A percentile compares a stretch with the other conserved stretches of the same genome.
Evolutionary conservation across 2,113 vertebrate species (phyloP).

Genomic region (Hydrochoerus hydrochaeris): DNA sequence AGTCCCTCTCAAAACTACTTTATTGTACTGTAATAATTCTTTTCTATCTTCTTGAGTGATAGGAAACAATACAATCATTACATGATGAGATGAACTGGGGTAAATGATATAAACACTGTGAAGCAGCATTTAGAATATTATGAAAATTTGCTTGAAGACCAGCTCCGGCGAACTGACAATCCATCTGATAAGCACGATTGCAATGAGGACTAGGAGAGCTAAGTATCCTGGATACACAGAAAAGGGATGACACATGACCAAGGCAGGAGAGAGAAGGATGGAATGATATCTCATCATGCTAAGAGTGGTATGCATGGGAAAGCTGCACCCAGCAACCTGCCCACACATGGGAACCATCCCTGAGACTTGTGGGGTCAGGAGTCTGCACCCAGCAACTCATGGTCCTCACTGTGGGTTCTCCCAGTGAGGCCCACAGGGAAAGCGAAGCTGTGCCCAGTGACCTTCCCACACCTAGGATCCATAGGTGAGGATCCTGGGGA

Average conservation of each 20-base stretch:
- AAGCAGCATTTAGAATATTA: neutral
- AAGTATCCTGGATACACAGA: fast-evolving
- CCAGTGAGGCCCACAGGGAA: no score
- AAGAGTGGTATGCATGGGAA: neutral
- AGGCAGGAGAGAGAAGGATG: neutral
- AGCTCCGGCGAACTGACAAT: neutral
- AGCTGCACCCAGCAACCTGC: no score
- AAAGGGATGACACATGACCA: neutral
- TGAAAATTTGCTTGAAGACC: neutral
- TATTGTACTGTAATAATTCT: fast-evolving
- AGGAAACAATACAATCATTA: neutral
- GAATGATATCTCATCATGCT: no score
- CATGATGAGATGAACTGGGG: fast-evolving
- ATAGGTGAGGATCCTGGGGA: no score
- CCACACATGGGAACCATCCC: no score
- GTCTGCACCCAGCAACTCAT: no score
- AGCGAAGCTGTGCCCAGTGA: no score
- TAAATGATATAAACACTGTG: neutral
- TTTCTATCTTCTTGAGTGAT: neutral
- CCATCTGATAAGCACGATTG: neutral
- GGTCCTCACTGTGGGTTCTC: no score
- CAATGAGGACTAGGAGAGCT: neutral
- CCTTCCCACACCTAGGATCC: no score
- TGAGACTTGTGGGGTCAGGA: no score
- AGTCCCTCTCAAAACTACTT: neutral